Conservation (phyloP, 2,888 invertebrate genomes). For the Phortica okadai region DNA sequence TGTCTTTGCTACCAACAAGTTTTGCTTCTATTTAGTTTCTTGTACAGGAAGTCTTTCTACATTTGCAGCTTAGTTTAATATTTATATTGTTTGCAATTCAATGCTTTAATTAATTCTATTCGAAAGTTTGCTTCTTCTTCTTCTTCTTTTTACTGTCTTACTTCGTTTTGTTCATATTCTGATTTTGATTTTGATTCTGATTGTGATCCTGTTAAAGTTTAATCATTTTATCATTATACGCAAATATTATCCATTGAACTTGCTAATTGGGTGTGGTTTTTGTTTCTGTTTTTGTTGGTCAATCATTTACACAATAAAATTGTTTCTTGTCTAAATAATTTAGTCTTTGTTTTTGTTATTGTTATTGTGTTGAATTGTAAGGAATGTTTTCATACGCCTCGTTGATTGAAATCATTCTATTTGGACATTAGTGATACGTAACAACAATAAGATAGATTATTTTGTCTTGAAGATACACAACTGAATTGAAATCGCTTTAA, state of each 20-base stretch:
- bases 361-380: neutral
- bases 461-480: too few relatives aligned
- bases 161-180: neutral
- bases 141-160: neutral
- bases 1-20: neutral
- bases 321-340: neutral
- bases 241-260: constrained; percentile 15
- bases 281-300: neutral
- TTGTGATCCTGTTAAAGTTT: neutral
- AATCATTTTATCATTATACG: constrained; percentile 21
- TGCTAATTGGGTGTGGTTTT: constrained; percentile 20
- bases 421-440: neutral
- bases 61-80: constrained; percentile 3
- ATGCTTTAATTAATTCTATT: constrained; percentile 55
- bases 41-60: neutral
- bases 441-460: too few relatives aligned
- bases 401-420: neutral
- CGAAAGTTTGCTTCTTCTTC: neutral
- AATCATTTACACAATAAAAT: neutral
- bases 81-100: constrained; percentile 6
- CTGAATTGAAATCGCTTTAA: too few relatives aligned
- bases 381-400: neutral
- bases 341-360: neutral
- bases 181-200: neutral
- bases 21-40: neutral